phyloP scores from a whole-genome alignment of 2,113 vertebrate genomes.

The Zapornia atra region DNA sequence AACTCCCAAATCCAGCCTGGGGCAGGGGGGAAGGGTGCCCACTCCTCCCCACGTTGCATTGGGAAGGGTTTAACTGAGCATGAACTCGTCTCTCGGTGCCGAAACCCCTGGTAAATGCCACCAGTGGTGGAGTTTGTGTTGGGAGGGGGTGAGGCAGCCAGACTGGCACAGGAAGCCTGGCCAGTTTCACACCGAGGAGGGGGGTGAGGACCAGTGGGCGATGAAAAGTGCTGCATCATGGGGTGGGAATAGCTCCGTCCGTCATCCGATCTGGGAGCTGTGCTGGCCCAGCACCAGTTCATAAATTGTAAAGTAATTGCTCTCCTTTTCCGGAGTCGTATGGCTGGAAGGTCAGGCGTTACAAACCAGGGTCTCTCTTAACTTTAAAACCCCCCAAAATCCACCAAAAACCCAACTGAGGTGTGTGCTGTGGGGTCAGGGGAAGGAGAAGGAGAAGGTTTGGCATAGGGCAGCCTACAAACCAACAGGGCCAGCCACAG shows the following conservation, averaged over 20 bases:
- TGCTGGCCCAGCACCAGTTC: slow-evolving; percentile 58
- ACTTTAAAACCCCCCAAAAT: background rate
- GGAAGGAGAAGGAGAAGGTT: background rate
- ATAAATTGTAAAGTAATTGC: slow-evolving; percentile 73
- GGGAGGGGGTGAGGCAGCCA: slow-evolving; percentile 22
- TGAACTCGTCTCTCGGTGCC: slow-evolving; percentile 21
- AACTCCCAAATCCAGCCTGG: background rate
- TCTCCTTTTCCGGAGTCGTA: slow-evolving; percentile 28
- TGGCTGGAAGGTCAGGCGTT: slow-evolving; percentile 35
- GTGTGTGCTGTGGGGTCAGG: background rate
- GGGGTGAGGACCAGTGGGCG: slow-evolving; percentile 10
- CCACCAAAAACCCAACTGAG: background rate
- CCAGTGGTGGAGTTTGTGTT: background rate
- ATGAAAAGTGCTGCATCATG: slow-evolving; percentile 71
- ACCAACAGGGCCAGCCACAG: too few relatives aligned
- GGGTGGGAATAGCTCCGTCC: slow-evolving; percentile 52
- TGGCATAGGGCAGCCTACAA: too few relatives aligned
- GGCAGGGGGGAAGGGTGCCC: background rate
- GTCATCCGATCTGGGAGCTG: slow-evolving; percentile 59
- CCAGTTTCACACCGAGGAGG: background rate
- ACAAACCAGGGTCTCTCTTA: slow-evolving; percentile 8
- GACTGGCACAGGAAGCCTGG: slow-evolving; percentile 51
- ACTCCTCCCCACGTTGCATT: background rate
- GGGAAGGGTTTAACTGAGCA: background rate
- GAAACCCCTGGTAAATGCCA: slow-evolving; percentile 59